Base-by-base conservation (phyloP, 2,888 invertebrate genomes). In the Magallana nippona region DNA sequence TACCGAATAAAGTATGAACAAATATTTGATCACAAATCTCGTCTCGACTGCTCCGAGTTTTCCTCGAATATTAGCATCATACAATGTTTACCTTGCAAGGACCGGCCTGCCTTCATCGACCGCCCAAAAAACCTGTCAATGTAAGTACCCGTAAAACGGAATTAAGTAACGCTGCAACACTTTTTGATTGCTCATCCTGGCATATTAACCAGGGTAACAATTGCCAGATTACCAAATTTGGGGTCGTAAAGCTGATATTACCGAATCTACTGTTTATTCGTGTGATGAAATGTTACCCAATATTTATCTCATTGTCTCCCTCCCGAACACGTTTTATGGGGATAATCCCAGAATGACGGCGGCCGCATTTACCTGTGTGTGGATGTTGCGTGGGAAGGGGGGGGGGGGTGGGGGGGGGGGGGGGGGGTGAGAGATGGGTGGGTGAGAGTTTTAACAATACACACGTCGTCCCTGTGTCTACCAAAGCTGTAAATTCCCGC, bases 211-310 rank as follows among this genome's bases (percentile, higher is more conserved):
- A 44, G 3, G 44, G 44, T 44, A 44, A 44, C 44, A 44, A 44
- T 44, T 44, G 44, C 44, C 44, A 44, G 44, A 44, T 44, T 8
- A 44, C 44, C 5, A 8, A 8, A 5, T 44, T 5, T 5, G 3
- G 44, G 44, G 44, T 44, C 44, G 44, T 44, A 44, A 44, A 44
- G 44, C 5, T 44, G 44, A 44, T 44, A 44, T 44, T 44, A 44
- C 44, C 44, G 44, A 44, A 5, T 44, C 60, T 8, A 15, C 32
- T 27, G 32, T 71, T 71, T 71, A 27, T 71, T 63, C 22, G 13
- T 11, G 71, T 63, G 63, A 63, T 22, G 63, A 63, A 27, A 22
- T 19, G 63, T 71, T 71, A 71, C 71, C 71, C 71, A 71, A 71
- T 71, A 71, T 71, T 71, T 71, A 27, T 71, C 27, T 32, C 19